A percentile compares a stretch with the other conserved stretches of the same genome.
phyloP scores from a whole-genome alignment of 2,113 vertebrate species.

The Callocephalon fimbriatum region DNA sequence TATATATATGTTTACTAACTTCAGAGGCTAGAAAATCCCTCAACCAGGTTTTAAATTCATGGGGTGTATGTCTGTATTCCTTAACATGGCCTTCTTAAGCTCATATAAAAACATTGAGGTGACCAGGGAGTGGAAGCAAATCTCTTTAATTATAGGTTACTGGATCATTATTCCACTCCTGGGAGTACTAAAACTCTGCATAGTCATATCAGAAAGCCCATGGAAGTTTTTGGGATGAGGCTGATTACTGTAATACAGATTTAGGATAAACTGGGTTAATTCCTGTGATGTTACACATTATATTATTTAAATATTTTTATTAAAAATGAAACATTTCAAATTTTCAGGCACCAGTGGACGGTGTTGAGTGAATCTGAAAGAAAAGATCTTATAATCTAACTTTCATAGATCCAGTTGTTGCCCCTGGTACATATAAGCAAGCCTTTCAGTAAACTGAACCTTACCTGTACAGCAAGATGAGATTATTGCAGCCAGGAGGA shows the following conservation, averaged over 20 bases:
- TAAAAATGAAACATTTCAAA: background rate
- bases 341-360: background rate
- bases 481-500: background rate
- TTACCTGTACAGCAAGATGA: background rate
- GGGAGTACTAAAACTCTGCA: background rate
- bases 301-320: background rate
- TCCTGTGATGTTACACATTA: background rate
- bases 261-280: background rate
- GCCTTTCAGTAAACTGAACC: background rate
- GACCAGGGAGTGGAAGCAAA: background rate
- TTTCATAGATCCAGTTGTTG: background rate
- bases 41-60: background rate
- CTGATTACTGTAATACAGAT: background rate
- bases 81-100: background rate
- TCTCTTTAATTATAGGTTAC: background rate
- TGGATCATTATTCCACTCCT: background rate
- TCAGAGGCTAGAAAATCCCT: background rate
- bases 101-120: background rate
- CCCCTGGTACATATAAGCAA: background rate
- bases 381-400: background rate
- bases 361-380: background rate
- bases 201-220: background rate
- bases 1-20: background rate
- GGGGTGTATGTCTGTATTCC: background rate
- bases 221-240: background rate